Evolutionary conservation across 2,113 vertebrate species (phyloP).

Genomic region (Speoplatyrhinus poulsoni): DNA sequence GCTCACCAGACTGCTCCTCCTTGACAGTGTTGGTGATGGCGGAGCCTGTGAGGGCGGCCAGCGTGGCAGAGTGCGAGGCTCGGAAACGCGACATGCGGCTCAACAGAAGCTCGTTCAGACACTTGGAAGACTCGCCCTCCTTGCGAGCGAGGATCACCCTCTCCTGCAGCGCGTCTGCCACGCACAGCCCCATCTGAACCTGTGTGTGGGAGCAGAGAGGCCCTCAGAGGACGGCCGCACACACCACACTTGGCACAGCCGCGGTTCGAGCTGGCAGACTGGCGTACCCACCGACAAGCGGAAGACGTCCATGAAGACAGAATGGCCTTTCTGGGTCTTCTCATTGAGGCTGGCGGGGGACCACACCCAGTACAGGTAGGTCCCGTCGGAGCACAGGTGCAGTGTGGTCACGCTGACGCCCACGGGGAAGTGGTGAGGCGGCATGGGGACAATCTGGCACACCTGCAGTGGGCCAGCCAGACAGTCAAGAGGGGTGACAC

Average conservation of each 20-base stretch:
- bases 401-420: slow-evolving; percentile 96
- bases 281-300: slow-evolving; percentile 83
- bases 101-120: slow-evolving; percentile 97
- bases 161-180: slow-evolving; percentile 88
- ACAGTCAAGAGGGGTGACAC: not conserved
- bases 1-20: slow-evolving; percentile 93
- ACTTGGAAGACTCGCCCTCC: slow-evolving; percentile 97
- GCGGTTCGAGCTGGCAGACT: not conserved
- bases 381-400: slow-evolving; percentile 95
- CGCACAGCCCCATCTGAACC: slow-evolving; percentile 86
- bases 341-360: slow-evolving; percentile 96
- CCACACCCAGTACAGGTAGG: slow-evolving; percentile 98
- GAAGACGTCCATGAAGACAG: slow-evolving; percentile 98
- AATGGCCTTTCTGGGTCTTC: slow-evolving; percentile 97
- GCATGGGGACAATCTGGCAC: slow-evolving; percentile 91
- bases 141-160: slow-evolving; percentile 93
- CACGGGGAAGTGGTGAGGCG: slow-evolving; percentile 90
- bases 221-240: not conserved
- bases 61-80: slow-evolving; percentile 92
- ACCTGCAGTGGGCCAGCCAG: slow-evolving; percentile 72
- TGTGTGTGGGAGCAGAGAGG: slow-evolving; percentile 50
- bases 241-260: not conserved
- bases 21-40: slow-evolving; percentile 97
- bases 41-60: slow-evolving; percentile 95
- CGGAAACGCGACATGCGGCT: slow-evolving; percentile 95